Percentiles rank a stretch among this genome's conserved stretches.
Evolutionary conservation across 2,113 vertebrate species (phyloP).

Genomic region (Anhinga rufa): DNA sequence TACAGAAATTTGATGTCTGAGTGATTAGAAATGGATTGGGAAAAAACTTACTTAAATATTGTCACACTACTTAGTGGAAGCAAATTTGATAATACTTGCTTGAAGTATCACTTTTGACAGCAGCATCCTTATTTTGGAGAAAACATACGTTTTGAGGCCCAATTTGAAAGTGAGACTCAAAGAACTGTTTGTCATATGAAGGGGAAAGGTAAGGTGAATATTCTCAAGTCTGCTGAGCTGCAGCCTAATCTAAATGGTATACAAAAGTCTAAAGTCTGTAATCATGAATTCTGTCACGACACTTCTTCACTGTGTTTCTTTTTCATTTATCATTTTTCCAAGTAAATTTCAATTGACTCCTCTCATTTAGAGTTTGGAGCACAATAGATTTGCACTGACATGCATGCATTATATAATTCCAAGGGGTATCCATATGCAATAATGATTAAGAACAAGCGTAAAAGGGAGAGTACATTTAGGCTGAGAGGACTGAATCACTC

Average conservation of each 20-base stretch:
- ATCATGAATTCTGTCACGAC: not conserved
- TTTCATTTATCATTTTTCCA: not conserved
- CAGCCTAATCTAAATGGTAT: not conserved
- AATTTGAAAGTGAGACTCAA: not conserved
- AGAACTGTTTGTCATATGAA: not conserved
- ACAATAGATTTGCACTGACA: not conserved
- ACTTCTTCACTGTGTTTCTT: not conserved
- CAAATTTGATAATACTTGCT: not conserved
- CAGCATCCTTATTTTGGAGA: not conserved
- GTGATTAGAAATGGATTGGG: not conserved
- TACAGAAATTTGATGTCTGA: not conserved
- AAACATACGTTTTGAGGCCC: not conserved
- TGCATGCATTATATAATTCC: not conserved
- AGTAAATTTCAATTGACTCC: not conserved
- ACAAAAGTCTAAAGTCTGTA: not conserved
- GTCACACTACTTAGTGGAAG: not conserved
- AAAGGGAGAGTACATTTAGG: not conserved
- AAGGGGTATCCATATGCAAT: not conserved
- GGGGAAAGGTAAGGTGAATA: not conserved
- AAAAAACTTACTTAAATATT: not conserved
- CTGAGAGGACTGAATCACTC: not conserved
- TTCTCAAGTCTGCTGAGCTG: not conserved
- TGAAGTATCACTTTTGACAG: not conserved
- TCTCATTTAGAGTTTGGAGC: not conserved
- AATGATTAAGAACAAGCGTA: not conserved